Conservation (phyloP, 2,888 invertebrate genomes). For the Latrodectus elegans region DNA sequence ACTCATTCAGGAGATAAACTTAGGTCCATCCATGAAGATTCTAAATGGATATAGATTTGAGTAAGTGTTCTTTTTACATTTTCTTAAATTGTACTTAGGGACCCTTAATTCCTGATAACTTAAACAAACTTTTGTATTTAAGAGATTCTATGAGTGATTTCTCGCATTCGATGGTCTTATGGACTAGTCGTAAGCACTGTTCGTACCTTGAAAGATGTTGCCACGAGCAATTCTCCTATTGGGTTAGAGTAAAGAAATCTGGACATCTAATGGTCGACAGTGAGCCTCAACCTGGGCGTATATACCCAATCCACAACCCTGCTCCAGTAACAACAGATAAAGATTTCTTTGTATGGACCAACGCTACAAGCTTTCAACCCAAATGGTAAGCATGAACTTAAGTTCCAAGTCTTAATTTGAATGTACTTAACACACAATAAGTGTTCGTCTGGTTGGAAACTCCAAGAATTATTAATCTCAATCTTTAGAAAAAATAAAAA, state of each 20-base stretch:
- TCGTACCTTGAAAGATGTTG: slow-evolving; percentile 44
- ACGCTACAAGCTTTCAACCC: slow-evolving; percentile 14
- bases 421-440: too few relatives aligned
- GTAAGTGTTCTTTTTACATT: slow-evolving; percentile 27
- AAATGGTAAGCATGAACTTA: slow-evolving; percentile 26
- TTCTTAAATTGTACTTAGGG: neutral
- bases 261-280: slow-evolving; percentile 29
- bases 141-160: slow-evolving; percentile 20
- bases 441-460: too few relatives aligned
- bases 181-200: slow-evolving; percentile 38
- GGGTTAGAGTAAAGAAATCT: slow-evolving; percentile 31
- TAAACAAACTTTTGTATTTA: neutral
- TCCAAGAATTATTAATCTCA: too few relatives aligned
- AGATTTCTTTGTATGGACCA: slow-evolving; percentile 52
- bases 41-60: slow-evolving; percentile 20
- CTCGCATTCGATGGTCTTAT: slow-evolving; percentile 44
- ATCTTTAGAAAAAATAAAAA: too few relatives aligned
- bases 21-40: slow-evolving; percentile 36
- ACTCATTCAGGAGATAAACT: slow-evolving; percentile 46
- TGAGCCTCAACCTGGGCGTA: slow-evolving; percentile 23
- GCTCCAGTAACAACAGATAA: slow-evolving; percentile 4
- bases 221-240: slow-evolving; percentile 33
- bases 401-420: neutral
- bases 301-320: slow-evolving; percentile 39
- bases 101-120: neutral